Percentiles rank a stretch among this genome's conserved stretches.
Conservation (phyloP, 2,888 invertebrate genomes). For the Tachystola acroxantha region DNA sequence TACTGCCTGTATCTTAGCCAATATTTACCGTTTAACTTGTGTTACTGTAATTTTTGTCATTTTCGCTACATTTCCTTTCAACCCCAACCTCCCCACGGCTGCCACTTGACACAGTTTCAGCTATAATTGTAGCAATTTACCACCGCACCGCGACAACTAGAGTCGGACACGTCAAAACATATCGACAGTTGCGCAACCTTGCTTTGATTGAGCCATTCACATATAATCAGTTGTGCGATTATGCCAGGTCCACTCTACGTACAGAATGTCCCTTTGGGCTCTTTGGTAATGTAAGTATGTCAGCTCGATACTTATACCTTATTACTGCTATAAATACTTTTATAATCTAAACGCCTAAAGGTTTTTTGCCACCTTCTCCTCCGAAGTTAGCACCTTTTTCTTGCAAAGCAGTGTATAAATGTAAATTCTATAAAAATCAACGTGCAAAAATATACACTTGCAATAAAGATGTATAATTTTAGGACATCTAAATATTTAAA, state of each 20-base stretch:
- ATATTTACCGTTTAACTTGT: no score
- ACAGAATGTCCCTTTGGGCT: conserved; percentile 42
- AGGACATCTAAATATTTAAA: no score
- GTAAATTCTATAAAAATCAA: no score
- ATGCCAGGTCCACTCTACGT: conserved; percentile 48
- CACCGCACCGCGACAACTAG: conserved; percentile 33
- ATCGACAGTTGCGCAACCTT: conserved; percentile 61
- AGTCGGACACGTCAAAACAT: conserved; percentile 66
- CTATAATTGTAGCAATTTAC: conserved; percentile 72
- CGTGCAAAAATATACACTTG: no score
- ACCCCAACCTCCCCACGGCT: conserved; percentile 36
- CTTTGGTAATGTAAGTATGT: conserved; percentile 10
- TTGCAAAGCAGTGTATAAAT: no score
- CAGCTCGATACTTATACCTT: conserved; percentile 8
- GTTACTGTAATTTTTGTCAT: no score
- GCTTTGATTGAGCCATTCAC: conserved; percentile 63
- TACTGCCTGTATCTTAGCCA: no score
- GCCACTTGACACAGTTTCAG: conserved; percentile 65
- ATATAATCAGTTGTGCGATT: conserved; percentile 51
- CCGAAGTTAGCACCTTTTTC: no score
- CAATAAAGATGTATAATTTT: no score
- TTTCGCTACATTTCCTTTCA: conserved; percentile 11
- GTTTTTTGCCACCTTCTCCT: no score
- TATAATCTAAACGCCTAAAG: neutral
- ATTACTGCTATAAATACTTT: conserved; percentile 8